Evolutionary conservation across 2,888 invertebrate genomes (phyloP), one percentile per base, ranked within the genome.

Genomic region (Scelioninae gen. 2): DNA sequence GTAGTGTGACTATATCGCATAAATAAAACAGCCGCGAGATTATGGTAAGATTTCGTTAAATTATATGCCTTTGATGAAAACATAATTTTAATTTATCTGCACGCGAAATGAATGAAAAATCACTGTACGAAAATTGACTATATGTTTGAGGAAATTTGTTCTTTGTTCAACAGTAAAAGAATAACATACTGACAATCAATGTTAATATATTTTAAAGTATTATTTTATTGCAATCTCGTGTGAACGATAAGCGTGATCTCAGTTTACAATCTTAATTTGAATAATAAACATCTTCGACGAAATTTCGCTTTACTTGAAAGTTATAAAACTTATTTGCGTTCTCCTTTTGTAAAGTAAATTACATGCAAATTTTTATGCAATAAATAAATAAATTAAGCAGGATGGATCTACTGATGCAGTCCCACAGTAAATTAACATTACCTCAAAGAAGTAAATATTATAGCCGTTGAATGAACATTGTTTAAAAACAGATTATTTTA

Each of bases 1-100:
- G 58, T 52, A 45, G 33, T n/a, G n/a, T n/a, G 43, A 57, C 35
- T 61, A 43, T 45, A 45, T 28, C n/a, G 28, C 10, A 46, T 35
- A 43, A 63, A 63, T 63, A 52, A 70, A 63, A 31, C 9, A 25
- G 6, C 25, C 4, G 25, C 6, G 25, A 25, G 25, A 25, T 3
- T 25, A 25, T 6, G 6, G 25, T n/a, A n/a, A n/a, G n/a, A n/a
- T n/a, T n/a, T n/a, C n/a, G n/a, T n/a, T n/a, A n/a, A n/a, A n/a
- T n/a, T n/a, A 22, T 22, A 22, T 22, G 22, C 22, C 5, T 22
- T n/a, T n/a, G n/a, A n/a, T n/a, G n/a, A n/a, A n/a, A n/a, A n/a
- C n/a, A n/a, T n/a, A n/a, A n/a, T n/a, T n/a, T n/a, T n/a, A n/a
- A n/a, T n/a, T n/a, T n/a, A n/a, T n/a, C n/a, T n/a, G n/a, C n/a